Conservation (phyloP, 1,140 invertebrate genomes). For the Heterodera schachtii region DNA sequence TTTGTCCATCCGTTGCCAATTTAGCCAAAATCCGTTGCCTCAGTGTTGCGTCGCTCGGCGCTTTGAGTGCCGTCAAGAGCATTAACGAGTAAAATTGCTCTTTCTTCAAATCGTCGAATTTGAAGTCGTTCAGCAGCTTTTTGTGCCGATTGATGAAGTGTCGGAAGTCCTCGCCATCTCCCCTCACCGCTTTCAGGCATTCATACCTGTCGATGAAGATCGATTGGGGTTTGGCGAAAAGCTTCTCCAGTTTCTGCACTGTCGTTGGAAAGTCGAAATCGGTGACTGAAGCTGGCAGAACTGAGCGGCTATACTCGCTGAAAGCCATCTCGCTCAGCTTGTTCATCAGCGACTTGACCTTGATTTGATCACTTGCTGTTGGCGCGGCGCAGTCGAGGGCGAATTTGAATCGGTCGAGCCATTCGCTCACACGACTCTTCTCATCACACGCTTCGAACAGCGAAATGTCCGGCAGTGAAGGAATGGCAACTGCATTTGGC, state of each 20-base stretch:
- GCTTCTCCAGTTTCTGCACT: not conserved
- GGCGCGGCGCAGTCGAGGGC: not conserved
- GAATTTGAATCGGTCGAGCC: not conserved
- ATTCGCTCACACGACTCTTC: not conserved
- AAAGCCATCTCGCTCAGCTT: not conserved
- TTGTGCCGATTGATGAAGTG: not conserved
- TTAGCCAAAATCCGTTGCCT: not conserved
- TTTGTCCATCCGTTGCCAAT: not conserved
- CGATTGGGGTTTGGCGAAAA: not conserved
- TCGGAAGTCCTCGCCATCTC: not conserved
- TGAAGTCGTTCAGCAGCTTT: not conserved
- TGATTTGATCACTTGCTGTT: not conserved
- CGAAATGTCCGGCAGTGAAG: not conserved
- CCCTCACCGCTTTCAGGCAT: constrained; percentile 4
- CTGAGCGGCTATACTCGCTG: not conserved
- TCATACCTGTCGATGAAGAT: not conserved
- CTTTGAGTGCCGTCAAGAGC: not conserved
- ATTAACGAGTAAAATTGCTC: not conserved
- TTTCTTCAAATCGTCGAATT: not conserved
- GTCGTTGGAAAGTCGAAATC: not conserved
- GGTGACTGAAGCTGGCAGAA: not conserved
- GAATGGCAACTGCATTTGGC: not conserved
- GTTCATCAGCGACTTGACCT: not conserved
- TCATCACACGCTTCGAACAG: not conserved
- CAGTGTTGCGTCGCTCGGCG: not conserved